Evolutionary conservation across 2,888 invertebrate species (phyloP).

Genomic region (Bellardia pandia): DNA sequence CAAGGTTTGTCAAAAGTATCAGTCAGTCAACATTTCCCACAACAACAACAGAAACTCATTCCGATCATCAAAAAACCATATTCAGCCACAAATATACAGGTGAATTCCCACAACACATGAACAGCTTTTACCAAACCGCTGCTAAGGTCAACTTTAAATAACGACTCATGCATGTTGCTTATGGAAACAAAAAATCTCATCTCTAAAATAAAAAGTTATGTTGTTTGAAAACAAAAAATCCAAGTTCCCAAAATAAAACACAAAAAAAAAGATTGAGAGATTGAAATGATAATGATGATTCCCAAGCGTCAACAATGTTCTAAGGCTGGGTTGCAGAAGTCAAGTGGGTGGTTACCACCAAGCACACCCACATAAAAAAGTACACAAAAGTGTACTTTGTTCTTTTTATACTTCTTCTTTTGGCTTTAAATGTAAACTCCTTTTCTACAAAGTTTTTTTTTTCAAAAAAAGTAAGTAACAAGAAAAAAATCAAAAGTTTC

Average conservation of each 20-base stretch:
- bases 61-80: neutral
- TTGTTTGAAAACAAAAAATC: constrained; percentile 9
- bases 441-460: constrained; percentile 32
- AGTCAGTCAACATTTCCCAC: constrained; percentile 11
- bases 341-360: constrained; percentile 74
- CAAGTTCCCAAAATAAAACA: constrained; percentile 33
- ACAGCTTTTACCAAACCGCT: constrained; percentile 12
- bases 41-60: neutral
- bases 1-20: constrained; percentile 28
- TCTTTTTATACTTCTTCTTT: constrained; percentile 22
- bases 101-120: constrained; percentile 31
- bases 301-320: constrained; percentile 72
- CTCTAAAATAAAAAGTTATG: neutral
- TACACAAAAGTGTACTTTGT: constrained; percentile 30
- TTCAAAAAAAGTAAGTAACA: neutral
- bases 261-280: constrained; percentile 66
- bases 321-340: constrained; percentile 76
- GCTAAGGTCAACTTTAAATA: constrained; percentile 27
- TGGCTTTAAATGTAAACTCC: constrained; percentile 62
- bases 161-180: neutral
- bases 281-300: constrained; percentile 72
- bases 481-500: constrained; percentile 38
- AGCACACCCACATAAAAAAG: constrained; percentile 72
- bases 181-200: constrained; percentile 11
- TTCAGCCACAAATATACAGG: constrained; percentile 26